These are phyloP conservation scores for Seriola aureovittata DNA, from an alignment of 2,113 vertebrate species.

Conservation along the genomic window DNA sequence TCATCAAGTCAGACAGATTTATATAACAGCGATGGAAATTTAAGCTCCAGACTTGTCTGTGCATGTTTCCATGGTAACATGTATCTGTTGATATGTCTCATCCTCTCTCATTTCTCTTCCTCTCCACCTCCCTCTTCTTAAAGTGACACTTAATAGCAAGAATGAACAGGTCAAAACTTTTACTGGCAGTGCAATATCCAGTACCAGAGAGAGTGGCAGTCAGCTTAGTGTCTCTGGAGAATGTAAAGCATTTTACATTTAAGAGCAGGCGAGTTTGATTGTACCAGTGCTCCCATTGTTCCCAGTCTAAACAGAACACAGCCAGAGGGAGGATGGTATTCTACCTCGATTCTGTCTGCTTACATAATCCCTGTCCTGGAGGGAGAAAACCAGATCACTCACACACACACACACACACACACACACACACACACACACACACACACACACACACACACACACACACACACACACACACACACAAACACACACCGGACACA, in stretches of 20 bases:
- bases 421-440: slow-evolving; percentile 33
- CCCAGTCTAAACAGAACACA: slow-evolving; percentile 50
- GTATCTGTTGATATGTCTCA: slow-evolving; percentile 29
- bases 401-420: slow-evolving; percentile 14
- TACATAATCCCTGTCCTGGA: slow-evolving; percentile 66
- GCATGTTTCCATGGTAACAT: slow-evolving; percentile 47
- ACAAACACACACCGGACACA: slow-evolving; percentile 20
- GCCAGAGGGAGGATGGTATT: slow-evolving; percentile 35
- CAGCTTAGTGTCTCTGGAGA: slow-evolving; percentile 12
- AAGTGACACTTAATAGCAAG: slow-evolving; percentile 21
- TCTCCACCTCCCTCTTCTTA: slow-evolving; percentile 5
- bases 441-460: slow-evolving; percentile 12
- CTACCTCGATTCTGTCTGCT: slow-evolving; percentile 58
- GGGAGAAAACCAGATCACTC: slow-evolving; percentile 64
- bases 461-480: slow-evolving; percentile 24
- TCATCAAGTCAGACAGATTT: not conserved
- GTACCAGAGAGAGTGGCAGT: not conserved
- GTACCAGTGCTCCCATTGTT: slow-evolving; percentile 61
- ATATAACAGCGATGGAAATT: slow-evolving; percentile 24
- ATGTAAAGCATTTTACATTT: slow-evolving; percentile 18
- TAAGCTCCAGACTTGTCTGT: slow-evolving; percentile 17
- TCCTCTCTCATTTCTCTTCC: slow-evolving; percentile 1
- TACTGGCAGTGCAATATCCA: not conserved
- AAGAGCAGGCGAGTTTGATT: slow-evolving; percentile 21
- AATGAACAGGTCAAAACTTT: slow-evolving; percentile 23